Percentiles rank a stretch among this genome's conserved stretches.
Conservation (phyloP, 2,113 vertebrate genomes). For the Bubo blakistoni region DNA sequence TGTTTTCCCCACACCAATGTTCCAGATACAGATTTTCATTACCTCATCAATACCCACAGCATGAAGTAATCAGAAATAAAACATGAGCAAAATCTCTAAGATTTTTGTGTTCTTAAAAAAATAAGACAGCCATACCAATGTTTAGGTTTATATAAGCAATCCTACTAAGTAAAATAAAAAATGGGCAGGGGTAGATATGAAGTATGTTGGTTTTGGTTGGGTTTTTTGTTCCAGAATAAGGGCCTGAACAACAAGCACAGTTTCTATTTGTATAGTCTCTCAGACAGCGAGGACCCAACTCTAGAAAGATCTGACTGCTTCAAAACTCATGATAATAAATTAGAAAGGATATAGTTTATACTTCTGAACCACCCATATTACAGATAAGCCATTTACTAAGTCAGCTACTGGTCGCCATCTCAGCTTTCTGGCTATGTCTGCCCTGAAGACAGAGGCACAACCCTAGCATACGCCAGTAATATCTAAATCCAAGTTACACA, state of each 20-base stretch:
- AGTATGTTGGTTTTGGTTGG: not conserved
- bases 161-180: not conserved
- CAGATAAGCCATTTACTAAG: not conserved
- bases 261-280: not conserved
- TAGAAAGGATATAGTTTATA: not conserved
- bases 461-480: not conserved
- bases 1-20: not conserved
- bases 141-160: not conserved
- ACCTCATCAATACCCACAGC: not conserved
- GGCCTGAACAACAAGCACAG: not conserved
- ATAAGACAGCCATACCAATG: not conserved
- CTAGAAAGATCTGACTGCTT: not conserved
- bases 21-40: conserved; percentile 16
- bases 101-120: conserved; percentile 14
- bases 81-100: not conserved
- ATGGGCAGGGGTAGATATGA: not conserved
- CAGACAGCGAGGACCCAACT: not conserved
- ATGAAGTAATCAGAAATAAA: conserved; percentile 22
- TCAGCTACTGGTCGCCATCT: not conserved
- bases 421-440: not conserved
- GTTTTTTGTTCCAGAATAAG: not conserved
- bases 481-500: not conserved
- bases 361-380: not conserved
- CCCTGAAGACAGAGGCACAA: not conserved
- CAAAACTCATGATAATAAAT: not conserved